Base-by-base conservation (phyloP, 1,140 invertebrate genomes). In the Conopomorpha cramerella region DNA sequence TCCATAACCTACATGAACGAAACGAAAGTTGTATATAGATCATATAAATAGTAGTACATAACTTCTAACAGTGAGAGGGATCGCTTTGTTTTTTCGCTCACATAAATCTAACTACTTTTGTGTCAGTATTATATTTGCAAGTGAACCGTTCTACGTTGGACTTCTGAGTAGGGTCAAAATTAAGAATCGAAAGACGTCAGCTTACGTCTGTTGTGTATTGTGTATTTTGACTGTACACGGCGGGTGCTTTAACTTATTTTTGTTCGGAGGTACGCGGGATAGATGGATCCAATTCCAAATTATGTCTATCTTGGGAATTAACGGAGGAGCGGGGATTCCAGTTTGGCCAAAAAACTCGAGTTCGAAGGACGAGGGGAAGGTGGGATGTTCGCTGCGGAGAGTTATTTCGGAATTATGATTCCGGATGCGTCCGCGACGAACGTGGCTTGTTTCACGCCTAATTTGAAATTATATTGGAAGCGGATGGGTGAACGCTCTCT, bases 201-300 rank as follows among this genome's bases (percentile, higher is more conserved):
- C n/a, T n/a, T n/a, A n/a, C n/a, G n/a, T n/a, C n/a, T n/a, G n/a
- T n/a, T n/a, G n/a, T n/a, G n/a, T n/a, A n/a, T n/a, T n/a, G n/a
- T n/a, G n/a, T n/a, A n/a, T n/a, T n/a, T n/a, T n/a, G n/a, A n/a
- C 45, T 43, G 51, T 51, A 55, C 14, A 32, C 30, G 16, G 46
- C 41, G 51, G 46, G 36, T 48, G 43, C 52, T 55, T 53, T 62
- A 66, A 68, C 63, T 70, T 72, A 76, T 76, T 71, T 68, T 64
- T 67, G 67, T 70, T 61, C 61, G 53, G 47, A 62, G 49, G 56
- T 59, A 55, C 63, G 45, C 33, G 50, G 67, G 73, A 78, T 78
- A 76, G 71, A 79, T 78, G 73, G 65, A 79, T 79, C 77, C 77
- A 79, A 79, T 79, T 79, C 73, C 70, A 77, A 79, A 77, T 77